These are phyloP conservation scores for Lophotriccus pileatus DNA, from an alignment of 2,797 vertebrate species.

Conservation along the genomic window DNA sequence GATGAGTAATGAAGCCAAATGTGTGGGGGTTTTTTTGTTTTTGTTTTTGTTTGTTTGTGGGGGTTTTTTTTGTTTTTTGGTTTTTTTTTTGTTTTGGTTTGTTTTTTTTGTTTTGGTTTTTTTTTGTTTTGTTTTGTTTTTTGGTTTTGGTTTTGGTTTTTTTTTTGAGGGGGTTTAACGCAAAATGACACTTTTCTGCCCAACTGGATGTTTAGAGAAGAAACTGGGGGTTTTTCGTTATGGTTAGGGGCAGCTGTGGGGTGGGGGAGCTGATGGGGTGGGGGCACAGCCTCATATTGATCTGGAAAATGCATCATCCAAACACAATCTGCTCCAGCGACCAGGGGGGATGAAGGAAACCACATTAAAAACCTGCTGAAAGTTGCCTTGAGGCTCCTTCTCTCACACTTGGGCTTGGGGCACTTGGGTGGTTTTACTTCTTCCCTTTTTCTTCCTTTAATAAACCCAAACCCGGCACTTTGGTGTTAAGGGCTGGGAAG, in stretches of 20 bases:
- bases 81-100: not conserved
- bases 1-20: not conserved
- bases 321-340: conserved; percentile 16
- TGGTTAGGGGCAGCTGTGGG: not conserved
- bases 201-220: not conserved
- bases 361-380: conserved; percentile 34
- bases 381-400: conserved; percentile 56
- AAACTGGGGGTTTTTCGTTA: not conserved
- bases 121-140: not conserved
- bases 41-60: not conserved
- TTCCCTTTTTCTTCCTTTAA: conserved; percentile 19
- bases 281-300: not conserved
- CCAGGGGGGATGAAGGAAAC: conserved; percentile 27
- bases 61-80: too few relatives aligned
- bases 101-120: not conserved
- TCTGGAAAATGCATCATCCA: conserved; percentile 64
- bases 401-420: conserved; percentile 30
- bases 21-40: too few relatives aligned
- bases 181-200: not conserved
- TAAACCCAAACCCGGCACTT: not conserved
- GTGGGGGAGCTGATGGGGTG: not conserved
- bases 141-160: too few relatives aligned
- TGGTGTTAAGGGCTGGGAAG: not conserved
- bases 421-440: not conserved
- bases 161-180: not conserved